Conservation (phyloP, 2,113 vertebrate species). For the Brachyistius frenatus region DNA sequence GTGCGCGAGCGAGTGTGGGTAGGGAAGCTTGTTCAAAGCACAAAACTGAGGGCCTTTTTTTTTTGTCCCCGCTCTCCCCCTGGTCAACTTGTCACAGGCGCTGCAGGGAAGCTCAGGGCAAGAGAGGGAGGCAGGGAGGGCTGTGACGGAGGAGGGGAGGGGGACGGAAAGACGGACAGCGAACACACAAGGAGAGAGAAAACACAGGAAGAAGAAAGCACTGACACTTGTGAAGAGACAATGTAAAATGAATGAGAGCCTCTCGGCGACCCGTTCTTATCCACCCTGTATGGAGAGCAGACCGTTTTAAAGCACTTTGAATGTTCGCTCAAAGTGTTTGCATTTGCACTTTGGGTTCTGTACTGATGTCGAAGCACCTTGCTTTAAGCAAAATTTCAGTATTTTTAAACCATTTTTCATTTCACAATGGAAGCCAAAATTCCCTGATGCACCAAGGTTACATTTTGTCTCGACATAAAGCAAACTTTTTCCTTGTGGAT, state of each 20-base stretch:
- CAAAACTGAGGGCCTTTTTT: conserved; percentile 67
- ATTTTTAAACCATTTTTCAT: neutral
- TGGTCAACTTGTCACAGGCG: conserved; percentile 67
- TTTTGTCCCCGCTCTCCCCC: conserved; percentile 57
- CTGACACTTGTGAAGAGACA: conserved; percentile 16
- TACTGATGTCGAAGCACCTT: no score
- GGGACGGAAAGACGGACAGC: neutral
- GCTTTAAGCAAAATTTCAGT: no score
- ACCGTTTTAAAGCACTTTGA: no score
- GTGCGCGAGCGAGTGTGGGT: conserved; percentile 60
- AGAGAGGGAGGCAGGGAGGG: conserved; percentile 19
- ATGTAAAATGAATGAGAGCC: conserved; percentile 59
- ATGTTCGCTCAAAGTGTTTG: no score
- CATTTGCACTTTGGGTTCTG: no score
- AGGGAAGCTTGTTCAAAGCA: conserved; percentile 73
- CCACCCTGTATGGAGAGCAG: conserved; percentile 10
- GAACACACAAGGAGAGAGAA: conserved; percentile 3
- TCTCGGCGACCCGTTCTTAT: conserved; percentile 31
- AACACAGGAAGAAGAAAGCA: conserved; percentile 29
- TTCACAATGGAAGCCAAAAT: neutral
- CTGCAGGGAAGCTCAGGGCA: conserved; percentile 70
- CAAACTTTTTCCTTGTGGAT: neutral
- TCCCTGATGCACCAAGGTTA: neutral
- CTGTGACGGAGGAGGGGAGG: neutral
- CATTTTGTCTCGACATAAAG: neutral